Evolutionary conservation across 2,113 vertebrate species (phyloP).

Genomic region (Lamprologus tigripictilis): DNA sequence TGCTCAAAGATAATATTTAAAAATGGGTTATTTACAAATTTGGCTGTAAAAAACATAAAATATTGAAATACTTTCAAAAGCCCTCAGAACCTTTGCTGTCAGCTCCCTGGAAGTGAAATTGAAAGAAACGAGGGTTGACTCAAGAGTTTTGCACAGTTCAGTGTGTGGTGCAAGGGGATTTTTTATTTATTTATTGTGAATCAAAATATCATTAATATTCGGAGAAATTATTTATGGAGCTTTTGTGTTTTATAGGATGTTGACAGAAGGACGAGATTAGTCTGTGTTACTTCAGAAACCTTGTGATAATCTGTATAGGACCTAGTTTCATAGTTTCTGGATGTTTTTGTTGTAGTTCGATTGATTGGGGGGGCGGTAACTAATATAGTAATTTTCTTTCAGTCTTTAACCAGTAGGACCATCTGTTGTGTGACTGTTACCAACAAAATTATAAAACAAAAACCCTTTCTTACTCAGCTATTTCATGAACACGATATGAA

Average conservation of each 20-base stretch:
- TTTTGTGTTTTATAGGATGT: not conserved
- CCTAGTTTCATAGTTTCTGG: not conserved
- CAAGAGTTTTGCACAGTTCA: not conserved
- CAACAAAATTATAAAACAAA: not conserved
- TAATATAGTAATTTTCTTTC: not conserved
- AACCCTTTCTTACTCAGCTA: rapidly evolving
- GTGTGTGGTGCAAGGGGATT: not conserved
- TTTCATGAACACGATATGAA: rapidly evolving
- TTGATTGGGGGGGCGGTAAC: not conserved
- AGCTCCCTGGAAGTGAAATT: not conserved
- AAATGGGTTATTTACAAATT: not conserved
- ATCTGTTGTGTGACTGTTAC: not conserved
- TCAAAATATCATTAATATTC: not conserved
- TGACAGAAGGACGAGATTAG: not conserved
- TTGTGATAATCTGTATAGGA: not conserved
- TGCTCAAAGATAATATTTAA: rapidly evolving
- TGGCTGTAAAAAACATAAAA: not conserved
- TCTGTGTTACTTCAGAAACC: not conserved
- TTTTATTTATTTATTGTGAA: not conserved
- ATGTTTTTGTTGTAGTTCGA: not conserved
- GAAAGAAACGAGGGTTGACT: not conserved
- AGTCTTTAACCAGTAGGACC: rapidly evolving
- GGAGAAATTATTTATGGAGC: not conserved
- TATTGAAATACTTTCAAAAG: not conserved
- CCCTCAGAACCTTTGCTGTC: rapidly evolving